Percentiles rank a stretch among this genome's conserved stretches.
Evolutionary conservation across 2,113 vertebrate genomes (phyloP).

Genomic region (Pterophyllum scalare): DNA sequence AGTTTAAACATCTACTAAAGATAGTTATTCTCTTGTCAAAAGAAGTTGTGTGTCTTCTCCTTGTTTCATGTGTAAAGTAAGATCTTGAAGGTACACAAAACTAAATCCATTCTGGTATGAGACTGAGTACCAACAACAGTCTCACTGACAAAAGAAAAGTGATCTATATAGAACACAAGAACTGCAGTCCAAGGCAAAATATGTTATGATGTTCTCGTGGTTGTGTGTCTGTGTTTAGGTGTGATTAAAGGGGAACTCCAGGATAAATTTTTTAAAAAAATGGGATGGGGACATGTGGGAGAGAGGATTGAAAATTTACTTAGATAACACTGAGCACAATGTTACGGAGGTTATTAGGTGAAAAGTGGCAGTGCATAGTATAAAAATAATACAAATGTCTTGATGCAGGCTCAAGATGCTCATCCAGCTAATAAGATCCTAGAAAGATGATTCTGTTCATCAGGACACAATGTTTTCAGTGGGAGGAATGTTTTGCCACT

Average conservation of each 20-base stretch:
- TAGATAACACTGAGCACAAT: background rate
- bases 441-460: background rate
- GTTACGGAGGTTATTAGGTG: background rate
- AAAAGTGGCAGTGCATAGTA: background rate
- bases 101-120: slow-evolving; percentile 16
- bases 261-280: too few species aligned
- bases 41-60: background rate
- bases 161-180: slow-evolving; percentile 48
- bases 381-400: background rate
- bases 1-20: background rate
- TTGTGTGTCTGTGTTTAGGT: background rate
- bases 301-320: background rate
- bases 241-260: background rate
- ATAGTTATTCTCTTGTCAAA: background rate
- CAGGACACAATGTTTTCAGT: background rate
- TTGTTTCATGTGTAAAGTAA: background rate
- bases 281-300: background rate
- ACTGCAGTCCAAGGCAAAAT: slow-evolving; percentile 39
- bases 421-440: background rate
- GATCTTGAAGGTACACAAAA: background rate
- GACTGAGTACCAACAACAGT: slow-evolving; percentile 59
- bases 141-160: slow-evolving; percentile 3
- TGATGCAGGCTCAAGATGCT: background rate
- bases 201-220: slow-evolving; percentile 36
- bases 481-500: background rate